Base-by-base conservation (phyloP, 92 coral and sea anemone species). In the Epizoanthus fatuus region DNA sequence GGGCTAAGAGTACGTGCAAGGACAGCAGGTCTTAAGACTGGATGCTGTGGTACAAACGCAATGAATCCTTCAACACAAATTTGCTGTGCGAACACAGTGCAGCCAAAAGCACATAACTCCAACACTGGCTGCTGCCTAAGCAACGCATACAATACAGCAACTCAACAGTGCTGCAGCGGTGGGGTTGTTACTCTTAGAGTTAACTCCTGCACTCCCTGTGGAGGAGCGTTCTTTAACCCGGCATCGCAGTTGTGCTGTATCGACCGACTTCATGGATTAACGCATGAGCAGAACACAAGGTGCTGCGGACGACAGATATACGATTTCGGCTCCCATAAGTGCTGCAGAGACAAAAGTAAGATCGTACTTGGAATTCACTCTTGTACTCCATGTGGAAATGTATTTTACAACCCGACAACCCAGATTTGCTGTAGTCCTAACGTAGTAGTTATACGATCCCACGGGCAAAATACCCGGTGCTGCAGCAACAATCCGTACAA, bases 401-500 rank as follows among this genome's bases (percentile, higher is more conserved):
- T 51, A 52, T 57, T 35, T 12, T 77, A 77, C 54, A 29, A 56
- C 47, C 83, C 83, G 5, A 13, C 54, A 11, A 58, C 70, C 14
- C 68, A 63, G 20, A 67, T 38, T 35, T 77, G 83, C 44, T 77
- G 83, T 39, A 16, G 29, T 25, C 69, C 69, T 13, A 44, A 77
- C 7, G 35, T 29, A n/a, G 44, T 32, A 7, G 4, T 5, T 37
- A 39, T 4, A 4, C 45, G 69, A 64, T 10, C 44, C 1, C 15
- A 32, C 4, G 44, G 69, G 14, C 15, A 1, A 25, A 39, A 64
- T 0, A 77, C 83, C n/a, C 56, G 64, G 16, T 77, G 83, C 35
- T 77, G 83, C n/a, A 67, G 72, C 17, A 60, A 78, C 56, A 29
- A 7, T 8, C 37, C 70, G 38, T 79, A 79, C 72, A 68, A 79